A percentile compares a stretch with the other conserved stretches of the same genome.
Evolutionary conservation across 2,113 vertebrate species (phyloP).

Genomic region (Rousettus leschenaultii): DNA sequence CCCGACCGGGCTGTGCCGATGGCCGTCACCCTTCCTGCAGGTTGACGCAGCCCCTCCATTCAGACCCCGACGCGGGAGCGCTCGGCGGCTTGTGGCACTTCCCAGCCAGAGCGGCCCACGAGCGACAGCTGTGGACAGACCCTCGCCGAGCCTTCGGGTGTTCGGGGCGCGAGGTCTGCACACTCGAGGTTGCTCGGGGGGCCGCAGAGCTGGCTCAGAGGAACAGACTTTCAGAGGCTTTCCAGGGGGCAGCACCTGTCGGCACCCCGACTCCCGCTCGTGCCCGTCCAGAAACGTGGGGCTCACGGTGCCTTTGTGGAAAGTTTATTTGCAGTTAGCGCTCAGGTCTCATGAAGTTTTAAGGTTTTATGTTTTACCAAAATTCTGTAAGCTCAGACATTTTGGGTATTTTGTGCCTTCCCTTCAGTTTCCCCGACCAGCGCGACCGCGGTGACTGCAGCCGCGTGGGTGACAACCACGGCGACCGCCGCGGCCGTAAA

Average conservation of each 20-base stretch:
- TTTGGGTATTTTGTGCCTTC: neutral
- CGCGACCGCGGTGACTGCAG: neutral
- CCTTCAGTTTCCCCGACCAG: too few species aligned
- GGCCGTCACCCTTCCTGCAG: neutral
- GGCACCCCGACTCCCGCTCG: neutral
- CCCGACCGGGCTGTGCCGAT: too few species aligned
- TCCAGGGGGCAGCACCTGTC: neutral
- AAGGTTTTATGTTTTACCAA: neutral
- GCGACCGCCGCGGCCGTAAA: too few species aligned
- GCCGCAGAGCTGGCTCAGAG: neutral
- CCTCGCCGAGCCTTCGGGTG: neutral
- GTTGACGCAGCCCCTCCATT: neutral
- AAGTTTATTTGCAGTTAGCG: neutral
- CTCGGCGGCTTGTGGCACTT: neutral
- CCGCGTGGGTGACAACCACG: neutral
- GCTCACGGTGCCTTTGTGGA: neutral
- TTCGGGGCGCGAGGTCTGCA: neutral
- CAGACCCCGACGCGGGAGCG: neutral
- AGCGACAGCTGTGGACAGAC: neutral
- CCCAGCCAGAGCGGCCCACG: neutral
- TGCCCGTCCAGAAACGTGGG: neutral
- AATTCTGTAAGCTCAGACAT: neutral
- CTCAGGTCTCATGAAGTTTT: neutral
- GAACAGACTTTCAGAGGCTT: neutral
- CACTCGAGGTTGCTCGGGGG: neutral